Evolutionary conservation across 1,140 invertebrate genomes (phyloP).

Genomic region (Chrysoperla carnea): DNA sequence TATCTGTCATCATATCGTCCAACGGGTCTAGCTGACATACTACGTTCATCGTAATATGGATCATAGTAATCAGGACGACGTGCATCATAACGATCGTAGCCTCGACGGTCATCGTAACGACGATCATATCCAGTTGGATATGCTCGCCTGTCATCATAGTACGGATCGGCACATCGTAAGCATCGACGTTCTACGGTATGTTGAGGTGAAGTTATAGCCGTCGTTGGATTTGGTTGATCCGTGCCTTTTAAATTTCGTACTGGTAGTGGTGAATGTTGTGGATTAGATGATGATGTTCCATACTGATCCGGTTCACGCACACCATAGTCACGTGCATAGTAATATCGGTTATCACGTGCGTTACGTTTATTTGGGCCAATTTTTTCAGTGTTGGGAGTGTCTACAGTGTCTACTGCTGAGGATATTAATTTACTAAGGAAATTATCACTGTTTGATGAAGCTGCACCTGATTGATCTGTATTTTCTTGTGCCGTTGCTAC

Average conservation of each 20-base stretch:
- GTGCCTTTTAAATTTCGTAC: constrained; percentile 1
- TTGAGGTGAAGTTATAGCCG: constrained; percentile 1
- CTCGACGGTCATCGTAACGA: constrained; percentile 4
- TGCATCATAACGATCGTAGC: constrained; percentile 1
- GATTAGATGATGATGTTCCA: background rate
- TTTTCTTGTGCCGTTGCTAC: too few species aligned
- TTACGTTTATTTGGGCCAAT: too few species aligned
- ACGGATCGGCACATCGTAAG: constrained; percentile 4
- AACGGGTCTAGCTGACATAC: constrained; percentile 5
- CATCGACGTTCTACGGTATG: background rate
- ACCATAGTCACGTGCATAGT: constrained; percentile 1
- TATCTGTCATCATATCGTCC: constrained; percentile 3
- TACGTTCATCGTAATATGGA: constrained; percentile 19
- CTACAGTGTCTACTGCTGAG: too few species aligned
- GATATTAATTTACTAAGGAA: too few species aligned
- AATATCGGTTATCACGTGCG: background rate
- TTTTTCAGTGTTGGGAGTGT: too few species aligned
- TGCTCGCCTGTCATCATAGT: constrained; percentile 5
- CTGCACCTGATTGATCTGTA: too few species aligned
- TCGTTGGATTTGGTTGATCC: constrained; percentile 3
- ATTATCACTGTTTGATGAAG: too few species aligned
- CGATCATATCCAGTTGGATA: background rate
- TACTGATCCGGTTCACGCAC: background rate
- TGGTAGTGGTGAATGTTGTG: constrained; percentile 1
- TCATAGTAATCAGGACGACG: constrained; percentile 14